Evolutionary conservation across 2,113 vertebrate species (phyloP).

Genomic region (Amazona vittata): DNA sequence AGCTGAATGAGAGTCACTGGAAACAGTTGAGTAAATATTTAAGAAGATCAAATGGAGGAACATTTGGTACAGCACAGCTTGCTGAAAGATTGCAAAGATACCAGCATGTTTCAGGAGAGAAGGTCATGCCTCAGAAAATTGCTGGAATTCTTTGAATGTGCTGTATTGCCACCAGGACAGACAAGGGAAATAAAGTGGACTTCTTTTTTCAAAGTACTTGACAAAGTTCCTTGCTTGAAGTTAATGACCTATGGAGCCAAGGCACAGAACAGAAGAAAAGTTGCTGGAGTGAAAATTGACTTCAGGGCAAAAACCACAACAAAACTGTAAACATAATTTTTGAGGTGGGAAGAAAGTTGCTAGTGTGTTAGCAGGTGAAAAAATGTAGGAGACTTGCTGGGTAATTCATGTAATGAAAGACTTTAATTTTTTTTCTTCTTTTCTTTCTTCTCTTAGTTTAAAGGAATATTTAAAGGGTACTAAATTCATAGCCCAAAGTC

Average conservation of each 20-base stretch:
- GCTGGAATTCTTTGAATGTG: conserved; percentile 55
- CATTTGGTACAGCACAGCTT: conserved; percentile 43
- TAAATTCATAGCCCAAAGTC: background rate
- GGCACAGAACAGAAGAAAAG: conserved; percentile 48
- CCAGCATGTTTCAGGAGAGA: conserved; percentile 51
- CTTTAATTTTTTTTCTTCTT: background rate
- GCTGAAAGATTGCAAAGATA: conserved; percentile 53
- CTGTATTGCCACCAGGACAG: conserved; percentile 40
- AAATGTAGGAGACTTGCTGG: background rate
- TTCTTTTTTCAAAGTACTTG: conserved; percentile 55
- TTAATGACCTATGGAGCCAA: conserved; percentile 60
- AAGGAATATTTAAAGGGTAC: background rate
- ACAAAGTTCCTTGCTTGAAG: conserved; percentile 52
- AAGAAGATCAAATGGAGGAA: conserved; percentile 55
- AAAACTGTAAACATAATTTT: conserved; percentile 55
- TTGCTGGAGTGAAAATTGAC: conserved; percentile 60
- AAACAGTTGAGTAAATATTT: conserved; percentile 66
- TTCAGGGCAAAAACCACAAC: conserved; percentile 51
- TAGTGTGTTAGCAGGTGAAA: background rate
- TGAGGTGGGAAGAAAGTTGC: conserved; percentile 6
- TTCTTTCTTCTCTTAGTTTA: background rate
- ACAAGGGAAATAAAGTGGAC: conserved; percentile 43
- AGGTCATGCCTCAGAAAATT: conserved; percentile 35
- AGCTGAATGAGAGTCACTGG: conserved; percentile 47
- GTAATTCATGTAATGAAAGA: background rate